These are phyloP conservation scores for Sarcophaga bullata DNA, from an alignment of 1,140 invertebrate species.

Conservation along the genomic window DNA sequence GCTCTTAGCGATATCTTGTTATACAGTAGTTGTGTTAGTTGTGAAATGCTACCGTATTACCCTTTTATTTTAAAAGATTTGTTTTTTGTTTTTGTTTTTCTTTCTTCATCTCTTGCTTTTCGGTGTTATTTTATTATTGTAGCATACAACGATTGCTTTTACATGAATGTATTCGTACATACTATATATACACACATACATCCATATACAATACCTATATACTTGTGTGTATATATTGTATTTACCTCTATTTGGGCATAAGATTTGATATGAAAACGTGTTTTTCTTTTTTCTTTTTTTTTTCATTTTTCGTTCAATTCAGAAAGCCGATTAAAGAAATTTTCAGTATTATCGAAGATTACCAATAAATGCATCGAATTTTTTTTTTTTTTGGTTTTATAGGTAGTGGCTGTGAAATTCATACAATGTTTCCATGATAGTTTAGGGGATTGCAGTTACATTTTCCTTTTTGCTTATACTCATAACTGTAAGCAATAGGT, in stretches of 20 bases:
- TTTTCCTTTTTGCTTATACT: neutral
- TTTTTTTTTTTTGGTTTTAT: neutral
- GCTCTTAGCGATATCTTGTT: constrained; percentile 39
- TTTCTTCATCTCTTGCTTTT: constrained; percentile 4
- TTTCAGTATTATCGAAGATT: constrained; percentile 33
- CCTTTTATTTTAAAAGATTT: constrained; percentile 13
- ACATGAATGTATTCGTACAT: neutral
- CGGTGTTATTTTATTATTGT: neutral
- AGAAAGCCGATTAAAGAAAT: constrained; percentile 29
- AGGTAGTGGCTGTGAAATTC: neutral
- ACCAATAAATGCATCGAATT: constrained; percentile 32
- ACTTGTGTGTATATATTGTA: neutral
- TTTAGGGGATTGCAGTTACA: neutral
- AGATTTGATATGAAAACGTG: constrained; percentile 31
- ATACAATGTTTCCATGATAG: neutral
- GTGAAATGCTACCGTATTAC: constrained; percentile 40
- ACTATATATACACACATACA: neutral
- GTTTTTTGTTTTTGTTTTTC: constrained; percentile 24
- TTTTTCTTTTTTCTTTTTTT: constrained; percentile 7
- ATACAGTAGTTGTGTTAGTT: constrained; percentile 39
- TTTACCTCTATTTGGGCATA: constrained; percentile 9
- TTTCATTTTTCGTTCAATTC: neutral
- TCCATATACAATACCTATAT: neutral
- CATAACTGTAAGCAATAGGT: no score
- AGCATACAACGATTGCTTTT: neutral